Evolutionary conservation across 2,113 vertebrate genomes (phyloP).

Genomic region (Bubo blakistoni): DNA sequence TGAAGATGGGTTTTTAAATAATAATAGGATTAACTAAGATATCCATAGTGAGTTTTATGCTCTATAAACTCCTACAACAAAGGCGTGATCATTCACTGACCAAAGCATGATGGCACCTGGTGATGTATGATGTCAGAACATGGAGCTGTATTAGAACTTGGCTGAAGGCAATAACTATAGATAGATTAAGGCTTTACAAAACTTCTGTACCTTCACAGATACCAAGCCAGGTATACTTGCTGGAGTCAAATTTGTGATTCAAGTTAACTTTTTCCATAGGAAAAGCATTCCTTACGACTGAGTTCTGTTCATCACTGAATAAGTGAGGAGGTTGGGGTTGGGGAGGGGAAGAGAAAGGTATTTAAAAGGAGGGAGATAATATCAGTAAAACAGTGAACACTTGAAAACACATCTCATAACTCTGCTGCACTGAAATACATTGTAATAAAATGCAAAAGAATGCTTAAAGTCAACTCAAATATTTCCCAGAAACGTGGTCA

Average conservation of each 20-base stretch:
- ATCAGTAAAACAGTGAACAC: not conserved
- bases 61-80: not conserved
- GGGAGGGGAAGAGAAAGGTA: not conserved
- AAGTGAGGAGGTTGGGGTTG: not conserved
- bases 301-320: not conserved
- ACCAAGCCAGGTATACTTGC: not conserved
- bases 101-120: not conserved
- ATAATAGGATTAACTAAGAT: not conserved
- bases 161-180: not conserved
- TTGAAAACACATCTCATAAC: not conserved
- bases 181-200: not conserved
- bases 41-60: not conserved
- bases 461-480: not conserved
- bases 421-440: not conserved
- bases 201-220: not conserved
- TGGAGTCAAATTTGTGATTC: not conserved
- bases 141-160: not conserved
- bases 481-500: constrained; percentile 32
- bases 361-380: not conserved
- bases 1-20: not conserved
- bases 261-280: not conserved
- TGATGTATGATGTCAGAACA: not conserved
- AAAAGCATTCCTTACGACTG: not conserved
- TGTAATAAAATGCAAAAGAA: constrained; percentile 50
- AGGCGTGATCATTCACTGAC: not conserved